Evolutionary conservation across 2,113 vertebrate species (phyloP).

Genomic region (Marcusenius ussheri): DNA sequence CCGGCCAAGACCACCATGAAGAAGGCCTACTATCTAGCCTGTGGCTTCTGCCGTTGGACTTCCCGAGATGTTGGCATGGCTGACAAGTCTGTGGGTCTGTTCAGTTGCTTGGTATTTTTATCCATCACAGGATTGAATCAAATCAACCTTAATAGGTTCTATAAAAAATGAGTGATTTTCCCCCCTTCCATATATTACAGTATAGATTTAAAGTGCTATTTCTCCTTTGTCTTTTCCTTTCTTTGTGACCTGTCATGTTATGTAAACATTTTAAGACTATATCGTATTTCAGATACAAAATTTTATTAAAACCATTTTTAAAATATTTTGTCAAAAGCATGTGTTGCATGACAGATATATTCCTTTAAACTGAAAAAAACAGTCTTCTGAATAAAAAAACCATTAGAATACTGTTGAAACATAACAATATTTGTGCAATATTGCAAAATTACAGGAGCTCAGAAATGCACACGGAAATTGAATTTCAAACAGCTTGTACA

Average conservation of each 20-base stretch:
- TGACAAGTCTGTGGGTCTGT: conserved; percentile 95
- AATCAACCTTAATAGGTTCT: background rate
- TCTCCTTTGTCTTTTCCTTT: background rate
- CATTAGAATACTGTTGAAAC: background rate
- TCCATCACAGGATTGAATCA: background rate
- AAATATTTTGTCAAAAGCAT: background rate
- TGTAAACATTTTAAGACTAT: background rate
- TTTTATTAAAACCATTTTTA: background rate
- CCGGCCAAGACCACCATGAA: conserved; percentile 95
- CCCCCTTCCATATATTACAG: background rate
- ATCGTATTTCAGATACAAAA: background rate
- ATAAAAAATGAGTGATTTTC: background rate
- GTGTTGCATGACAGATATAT: background rate
- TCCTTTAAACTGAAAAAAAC: background rate
- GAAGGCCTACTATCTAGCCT: conserved; percentile 95
- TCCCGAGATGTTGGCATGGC: conserved; percentile 97
- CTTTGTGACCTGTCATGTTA: background rate
- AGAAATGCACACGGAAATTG: background rate
- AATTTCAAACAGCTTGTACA: background rate
- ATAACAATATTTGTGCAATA: background rate
- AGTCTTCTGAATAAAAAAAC: background rate
- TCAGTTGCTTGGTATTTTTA: background rate
- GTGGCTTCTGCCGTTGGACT: conserved; percentile 97
- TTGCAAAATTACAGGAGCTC: background rate
- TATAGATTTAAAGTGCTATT: background rate